Evolutionary conservation across 2,797 vertebrate genomes (phyloP).

Genomic region (Otolemur crassicaudatus): DNA sequence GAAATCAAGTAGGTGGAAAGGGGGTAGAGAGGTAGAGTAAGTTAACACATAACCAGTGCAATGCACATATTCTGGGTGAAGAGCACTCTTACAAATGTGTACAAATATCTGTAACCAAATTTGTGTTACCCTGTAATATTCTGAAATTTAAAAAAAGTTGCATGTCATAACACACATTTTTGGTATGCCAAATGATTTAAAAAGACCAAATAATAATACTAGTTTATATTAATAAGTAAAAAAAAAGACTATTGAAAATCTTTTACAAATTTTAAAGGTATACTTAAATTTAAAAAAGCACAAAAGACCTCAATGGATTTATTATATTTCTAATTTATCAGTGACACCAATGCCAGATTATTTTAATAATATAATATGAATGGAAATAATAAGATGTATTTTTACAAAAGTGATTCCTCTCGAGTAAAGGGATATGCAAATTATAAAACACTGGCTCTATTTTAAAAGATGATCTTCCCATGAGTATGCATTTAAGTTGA

Average conservation of each 20-base stretch:
- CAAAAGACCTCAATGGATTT: not conserved
- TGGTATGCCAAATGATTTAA: not conserved
- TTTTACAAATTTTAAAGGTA: not conserved
- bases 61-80: too few species aligned
- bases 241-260: not conserved
- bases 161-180: not conserved
- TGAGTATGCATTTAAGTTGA: not conserved
- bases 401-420: not conserved
- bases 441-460: not conserved
- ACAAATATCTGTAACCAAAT: too few species aligned
- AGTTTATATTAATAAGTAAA: not conserved
- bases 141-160: not conserved
- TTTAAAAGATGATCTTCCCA: conserved; percentile 31
- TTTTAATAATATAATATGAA: conserved; percentile 14
- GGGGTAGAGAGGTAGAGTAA: too few species aligned
- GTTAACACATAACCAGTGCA: too few species aligned
- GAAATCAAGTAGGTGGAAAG: too few species aligned
- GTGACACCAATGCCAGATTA: not conserved
- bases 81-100: too few species aligned
- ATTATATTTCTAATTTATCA: not conserved
- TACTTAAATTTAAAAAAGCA: not conserved
- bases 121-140: too few species aligned
- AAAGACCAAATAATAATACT: not conserved
- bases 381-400: not conserved
- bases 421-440: conserved; percentile 9